phyloP scores from a whole-genome alignment of 2,113 vertebrate genomes.

The Romanogobio albipinnatus region DNA sequence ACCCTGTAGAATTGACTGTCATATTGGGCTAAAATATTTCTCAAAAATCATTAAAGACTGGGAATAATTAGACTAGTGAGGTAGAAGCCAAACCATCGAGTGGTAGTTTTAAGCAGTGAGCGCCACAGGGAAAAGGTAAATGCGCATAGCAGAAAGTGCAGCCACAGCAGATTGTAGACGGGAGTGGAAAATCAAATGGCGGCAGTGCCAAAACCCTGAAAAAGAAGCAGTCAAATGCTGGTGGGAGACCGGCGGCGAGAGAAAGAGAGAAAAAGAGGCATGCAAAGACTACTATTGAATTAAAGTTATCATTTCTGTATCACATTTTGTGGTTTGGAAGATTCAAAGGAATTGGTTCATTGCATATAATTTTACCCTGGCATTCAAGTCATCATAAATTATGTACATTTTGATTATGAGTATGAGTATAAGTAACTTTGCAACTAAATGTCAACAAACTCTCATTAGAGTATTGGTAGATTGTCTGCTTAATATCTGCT shows the following conservation, averaged over 20 bases:
- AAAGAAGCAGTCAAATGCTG: not conserved
- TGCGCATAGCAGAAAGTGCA: slow-evolving; percentile 6
- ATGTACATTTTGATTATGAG: too few relatives aligned
- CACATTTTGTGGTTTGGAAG: not conserved
- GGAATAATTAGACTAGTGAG: slow-evolving; percentile 8
- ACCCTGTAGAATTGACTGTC: slow-evolving; percentile 3
- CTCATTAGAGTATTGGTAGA: too few relatives aligned
- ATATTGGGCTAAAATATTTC: slow-evolving; percentile 1
- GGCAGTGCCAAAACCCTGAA: not conserved
- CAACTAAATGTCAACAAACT: too few relatives aligned
- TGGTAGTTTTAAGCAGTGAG: not conserved
- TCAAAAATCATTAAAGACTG: slow-evolving; percentile 16
- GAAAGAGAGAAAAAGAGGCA: not conserved
- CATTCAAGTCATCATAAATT: too few relatives aligned
- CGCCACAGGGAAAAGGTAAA: slow-evolving; percentile 12
- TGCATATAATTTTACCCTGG: too few relatives aligned
- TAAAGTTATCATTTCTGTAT: not conserved
- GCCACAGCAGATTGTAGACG: slow-evolving; percentile 18
- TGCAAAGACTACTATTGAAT: not conserved
- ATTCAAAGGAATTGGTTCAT: not conserved
- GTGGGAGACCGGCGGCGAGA: not conserved
- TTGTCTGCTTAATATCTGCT: too few relatives aligned
- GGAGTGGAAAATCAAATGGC: not conserved
- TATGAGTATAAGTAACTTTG: too few relatives aligned
- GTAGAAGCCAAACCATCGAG: slow-evolving; percentile 5